Conservation (phyloP, 2,113 vertebrate species). For the Mesembrinibis cayennensis region DNA sequence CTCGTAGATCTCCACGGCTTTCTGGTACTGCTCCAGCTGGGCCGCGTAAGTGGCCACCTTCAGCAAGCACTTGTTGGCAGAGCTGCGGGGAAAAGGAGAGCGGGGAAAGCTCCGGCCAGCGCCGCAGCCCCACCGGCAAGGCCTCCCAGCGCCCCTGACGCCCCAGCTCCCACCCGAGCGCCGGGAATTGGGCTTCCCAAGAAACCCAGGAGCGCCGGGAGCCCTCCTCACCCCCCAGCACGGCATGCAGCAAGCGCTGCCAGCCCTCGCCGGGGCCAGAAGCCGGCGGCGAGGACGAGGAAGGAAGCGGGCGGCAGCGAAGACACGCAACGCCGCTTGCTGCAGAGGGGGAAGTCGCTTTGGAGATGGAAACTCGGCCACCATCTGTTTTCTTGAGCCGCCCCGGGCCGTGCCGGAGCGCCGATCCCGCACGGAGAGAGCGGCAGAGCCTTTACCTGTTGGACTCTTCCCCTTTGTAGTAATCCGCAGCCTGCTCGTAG, state of each 20-base stretch:
- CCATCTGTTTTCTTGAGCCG: neutral
- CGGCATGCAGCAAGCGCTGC: neutral
- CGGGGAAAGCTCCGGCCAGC: neutral
- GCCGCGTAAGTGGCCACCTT: slow-evolving; percentile 91
- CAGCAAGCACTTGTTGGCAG: slow-evolving; percentile 93
- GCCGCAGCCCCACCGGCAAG: neutral
- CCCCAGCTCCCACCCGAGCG: neutral
- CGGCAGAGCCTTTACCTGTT: slow-evolving; percentile 75
- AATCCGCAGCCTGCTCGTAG: slow-evolving; percentile 92
- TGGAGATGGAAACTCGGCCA: neutral
- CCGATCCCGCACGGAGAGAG: too few species aligned
- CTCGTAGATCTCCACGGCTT: slow-evolving; percentile 92
- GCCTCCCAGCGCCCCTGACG: neutral
- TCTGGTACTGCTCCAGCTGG: slow-evolving; percentile 91
- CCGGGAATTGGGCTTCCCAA: neutral
- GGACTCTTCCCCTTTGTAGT: slow-evolving; percentile 94
- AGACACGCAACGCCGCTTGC: neutral
- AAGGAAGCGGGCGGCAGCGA: neutral
- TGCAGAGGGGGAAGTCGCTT: neutral
- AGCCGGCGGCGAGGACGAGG: neutral
- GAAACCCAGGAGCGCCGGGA: neutral
- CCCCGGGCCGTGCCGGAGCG: too few species aligned
- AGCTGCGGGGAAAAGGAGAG: slow-evolving; percentile 65
- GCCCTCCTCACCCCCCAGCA: neutral
- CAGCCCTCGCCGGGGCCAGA: neutral